A percentile compares a stretch with the other conserved stretches of the same genome.
These are phyloP conservation scores for Cichladusa arquata DNA, from an alignment of 2,113 vertebrate genomes.

Conservation along the genomic window DNA sequence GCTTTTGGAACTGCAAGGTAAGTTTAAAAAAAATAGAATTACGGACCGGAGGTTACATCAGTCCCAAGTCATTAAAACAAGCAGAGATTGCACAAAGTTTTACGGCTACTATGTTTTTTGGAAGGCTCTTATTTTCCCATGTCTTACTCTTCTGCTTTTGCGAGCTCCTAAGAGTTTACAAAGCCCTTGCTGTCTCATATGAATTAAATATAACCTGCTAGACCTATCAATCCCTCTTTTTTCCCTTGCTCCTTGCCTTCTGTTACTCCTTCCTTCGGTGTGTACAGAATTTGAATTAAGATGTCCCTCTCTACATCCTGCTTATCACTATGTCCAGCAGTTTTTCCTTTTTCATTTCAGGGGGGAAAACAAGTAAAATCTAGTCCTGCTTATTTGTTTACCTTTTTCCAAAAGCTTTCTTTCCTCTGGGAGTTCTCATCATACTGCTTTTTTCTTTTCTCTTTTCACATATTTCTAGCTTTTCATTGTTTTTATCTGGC, in stretches of 20 bases:
- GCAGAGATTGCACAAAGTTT: background rate
- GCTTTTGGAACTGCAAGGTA: slow-evolving; percentile 74
- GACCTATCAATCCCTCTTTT: background rate
- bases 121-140: background rate
- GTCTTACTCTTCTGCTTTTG: background rate
- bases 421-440: background rate
- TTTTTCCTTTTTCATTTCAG: background rate
- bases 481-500: too few species aligned
- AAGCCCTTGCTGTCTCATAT: too few species aligned
- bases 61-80: background rate
- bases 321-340: background rate
- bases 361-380: too few species aligned
- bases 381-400: background rate
- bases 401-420: background rate
- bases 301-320: background rate
- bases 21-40: background rate
- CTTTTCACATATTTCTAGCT: background rate
- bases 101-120: background rate
- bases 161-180: too few species aligned
- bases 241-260: background rate
- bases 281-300: background rate
- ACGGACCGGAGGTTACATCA: background rate
- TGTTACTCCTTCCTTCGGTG: background rate
- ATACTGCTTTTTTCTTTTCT: background rate
- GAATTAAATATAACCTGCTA: too few species aligned